Base-by-base conservation (phyloP, 2,888 invertebrate species). In the Nomada lathburiana region DNA sequence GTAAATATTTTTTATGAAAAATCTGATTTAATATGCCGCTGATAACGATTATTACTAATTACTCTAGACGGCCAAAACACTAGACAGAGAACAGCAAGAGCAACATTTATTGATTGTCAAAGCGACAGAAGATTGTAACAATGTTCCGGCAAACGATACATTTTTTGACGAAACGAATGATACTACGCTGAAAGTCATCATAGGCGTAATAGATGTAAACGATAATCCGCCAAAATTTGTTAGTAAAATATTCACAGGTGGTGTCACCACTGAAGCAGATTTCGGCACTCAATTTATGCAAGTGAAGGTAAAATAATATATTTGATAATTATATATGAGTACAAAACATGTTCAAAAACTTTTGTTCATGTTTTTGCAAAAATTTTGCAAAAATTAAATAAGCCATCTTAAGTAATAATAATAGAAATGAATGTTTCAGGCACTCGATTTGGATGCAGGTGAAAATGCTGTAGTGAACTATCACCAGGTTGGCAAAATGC, bases 191-290 rank as follows among this genome's bases (percentile, higher is more conserved):
- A 95, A 95, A 90, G 96, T 98, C 0, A 93, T 95, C 13, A 94
- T 98, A 0, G 95, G 95, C 74, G 97, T 99, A 0, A 94, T 95
- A 60, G 99, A 99, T 91, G 95, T 98, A 2, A 99, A 99, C 91
- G 99, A 99, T 91, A 98, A 99, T 93, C 95, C 97, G 0, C 99
- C 99, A 0, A 95, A 95, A 90, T 99, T 99, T 92, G 94, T 95
- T 3, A 96, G 96, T 80, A 95, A 96, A 85, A 96, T 98, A 81
- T 98, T 99, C 92, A 98, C 98, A 0, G 98, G 98, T 0, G 99
- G 99, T 1, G 97, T 99, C 1, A 98, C 98, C 18, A 98, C 98
- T 0, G 98, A 97, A 84, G 98, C 98, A 0, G 97, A 98, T 92
- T 98, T 98, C 93, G 98, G 98, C 0, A 96, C 97, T 0, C 96